phyloP scores from a whole-genome alignment of 2,113 vertebrate genomes.

The Pycnonotus jocosus region DNA sequence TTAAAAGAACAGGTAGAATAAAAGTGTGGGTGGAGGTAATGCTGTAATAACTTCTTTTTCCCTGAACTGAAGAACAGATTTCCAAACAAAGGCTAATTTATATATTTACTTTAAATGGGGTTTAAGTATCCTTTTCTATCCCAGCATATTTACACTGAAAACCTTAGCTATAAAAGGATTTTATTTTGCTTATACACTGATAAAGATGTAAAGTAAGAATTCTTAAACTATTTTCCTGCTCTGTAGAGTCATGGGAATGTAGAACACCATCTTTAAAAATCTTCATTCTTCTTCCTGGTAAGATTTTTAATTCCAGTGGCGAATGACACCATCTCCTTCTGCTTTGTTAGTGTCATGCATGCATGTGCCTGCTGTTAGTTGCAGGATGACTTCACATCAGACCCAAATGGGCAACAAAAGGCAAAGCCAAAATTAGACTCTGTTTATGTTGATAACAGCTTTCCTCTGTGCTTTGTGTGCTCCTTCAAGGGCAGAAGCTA shows the following conservation, averaged over 20 bases:
- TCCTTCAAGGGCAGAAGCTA: not conserved
- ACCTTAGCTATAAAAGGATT: not conserved
- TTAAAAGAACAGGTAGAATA: not conserved
- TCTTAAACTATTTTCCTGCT: not conserved
- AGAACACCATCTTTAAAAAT: not conserved
- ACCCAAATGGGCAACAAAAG: not conserved
- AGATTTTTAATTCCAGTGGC: conserved; percentile 8
- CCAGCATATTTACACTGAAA: not conserved
- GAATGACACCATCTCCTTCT: conserved; percentile 18
- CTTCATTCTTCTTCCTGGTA: not conserved
- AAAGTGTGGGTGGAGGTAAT: not conserved
- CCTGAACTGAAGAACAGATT: not conserved
- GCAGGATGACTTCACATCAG: conserved; percentile 5
- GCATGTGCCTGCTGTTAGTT: not conserved
- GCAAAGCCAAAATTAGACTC: not conserved
- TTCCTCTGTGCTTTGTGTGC: not conserved
- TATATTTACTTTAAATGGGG: not conserved
- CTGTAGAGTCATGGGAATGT: not conserved
- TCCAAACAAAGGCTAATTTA: not conserved
- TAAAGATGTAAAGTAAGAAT: not conserved
- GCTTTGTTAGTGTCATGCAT: not conserved
- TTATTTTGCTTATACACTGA: not conserved
- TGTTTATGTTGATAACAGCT: not conserved
- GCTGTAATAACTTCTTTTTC: not conserved
- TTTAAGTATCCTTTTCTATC: not conserved